These are phyloP conservation scores for Dolichoris vasculosae DNA, from an alignment of 1,140 invertebrate genomes.

Conservation along the genomic window DNA sequence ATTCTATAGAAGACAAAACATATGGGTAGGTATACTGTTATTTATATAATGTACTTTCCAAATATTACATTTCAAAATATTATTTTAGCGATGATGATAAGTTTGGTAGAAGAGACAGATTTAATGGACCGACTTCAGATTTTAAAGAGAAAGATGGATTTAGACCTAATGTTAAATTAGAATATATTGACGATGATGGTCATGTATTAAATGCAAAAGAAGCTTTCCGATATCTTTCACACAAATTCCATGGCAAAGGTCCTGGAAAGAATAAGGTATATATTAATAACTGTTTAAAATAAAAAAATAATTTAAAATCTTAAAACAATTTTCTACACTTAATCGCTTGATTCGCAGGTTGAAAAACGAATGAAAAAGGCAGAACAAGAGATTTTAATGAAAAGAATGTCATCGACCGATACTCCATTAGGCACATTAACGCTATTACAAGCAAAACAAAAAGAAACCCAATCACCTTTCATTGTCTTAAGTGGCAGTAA, in stretches of 20 bases:
- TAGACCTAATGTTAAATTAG: slow-evolving; percentile 96
- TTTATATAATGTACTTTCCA: not conserved
- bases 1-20: slow-evolving; percentile 97
- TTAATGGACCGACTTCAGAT: slow-evolving; percentile 89
- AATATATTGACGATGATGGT: slow-evolving; percentile 98
- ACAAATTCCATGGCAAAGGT: slow-evolving; percentile 99
- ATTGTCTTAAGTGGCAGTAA: slow-evolving; percentile 95
- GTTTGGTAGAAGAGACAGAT: slow-evolving; percentile 84
- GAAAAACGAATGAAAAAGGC: slow-evolving; percentile 97
- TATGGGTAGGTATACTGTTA: slow-evolving; percentile 81
- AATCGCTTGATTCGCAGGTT: slow-evolving; percentile 65
- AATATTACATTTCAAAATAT: not conserved
- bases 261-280: slow-evolving; percentile 97
- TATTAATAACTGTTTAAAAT: not conserved
- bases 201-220: slow-evolving; percentile 93
- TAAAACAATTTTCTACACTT: not conserved
- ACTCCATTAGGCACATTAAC: slow-evolving; percentile 96
- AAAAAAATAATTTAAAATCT: too few relatives aligned
- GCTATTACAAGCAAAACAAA: slow-evolving; percentile 96
- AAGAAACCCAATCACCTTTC: slow-evolving; percentile 95
- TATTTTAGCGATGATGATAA: slow-evolving; percentile 87
- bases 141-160: slow-evolving; percentile 96
- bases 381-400: slow-evolving; percentile 96
- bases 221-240: slow-evolving; percentile 95
- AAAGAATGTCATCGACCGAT: slow-evolving; percentile 98